Evolutionary conservation across 2,888 invertebrate genomes (phyloP).

Genomic region (Cosmia trapezina): DNA sequence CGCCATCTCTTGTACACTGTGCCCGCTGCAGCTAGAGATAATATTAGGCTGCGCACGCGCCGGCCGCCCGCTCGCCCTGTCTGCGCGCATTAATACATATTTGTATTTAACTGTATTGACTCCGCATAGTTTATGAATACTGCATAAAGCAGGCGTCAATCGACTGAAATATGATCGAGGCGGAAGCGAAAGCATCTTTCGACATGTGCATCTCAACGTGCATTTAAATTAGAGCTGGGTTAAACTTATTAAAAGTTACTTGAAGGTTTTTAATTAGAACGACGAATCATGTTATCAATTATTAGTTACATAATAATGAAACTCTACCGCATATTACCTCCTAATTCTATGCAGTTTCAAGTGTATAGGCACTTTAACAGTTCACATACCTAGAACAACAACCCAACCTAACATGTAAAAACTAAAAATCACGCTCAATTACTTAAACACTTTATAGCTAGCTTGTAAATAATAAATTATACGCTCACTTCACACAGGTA

Average conservation of each 20-base stretch:
- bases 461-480: constrained; percentile 60
- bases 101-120: constrained; percentile 74
- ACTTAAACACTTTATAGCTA: constrained; percentile 48
- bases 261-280: constrained; percentile 17
- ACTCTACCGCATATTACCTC: not conserved
- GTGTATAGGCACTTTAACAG: not conserved
- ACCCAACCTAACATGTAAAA: not conserved
- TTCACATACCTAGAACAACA: not conserved
- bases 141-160: constrained; percentile 56
- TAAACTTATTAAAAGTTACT: constrained; percentile 29
- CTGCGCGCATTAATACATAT: constrained; percentile 72
- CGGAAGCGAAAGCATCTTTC: constrained; percentile 48
- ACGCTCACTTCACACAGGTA: constrained; percentile 70
- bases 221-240: constrained; percentile 33
- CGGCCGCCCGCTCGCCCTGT: constrained; percentile 66
- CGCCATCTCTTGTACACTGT: constrained; percentile 49
- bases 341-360: not conserved
- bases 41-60: constrained; percentile 72
- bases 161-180: constrained; percentile 61
- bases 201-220: constrained; percentile 40
- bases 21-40: constrained; percentile 54
- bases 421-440: constrained; percentile 33
- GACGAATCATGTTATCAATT: not conserved
- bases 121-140: constrained; percentile 71
- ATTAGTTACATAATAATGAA: not conserved